Percentiles rank a stretch among this genome's conserved stretches.
phyloP scores from a whole-genome alignment of 2,888 invertebrate genomes.

The Cryptocephalus moraei region DNA sequence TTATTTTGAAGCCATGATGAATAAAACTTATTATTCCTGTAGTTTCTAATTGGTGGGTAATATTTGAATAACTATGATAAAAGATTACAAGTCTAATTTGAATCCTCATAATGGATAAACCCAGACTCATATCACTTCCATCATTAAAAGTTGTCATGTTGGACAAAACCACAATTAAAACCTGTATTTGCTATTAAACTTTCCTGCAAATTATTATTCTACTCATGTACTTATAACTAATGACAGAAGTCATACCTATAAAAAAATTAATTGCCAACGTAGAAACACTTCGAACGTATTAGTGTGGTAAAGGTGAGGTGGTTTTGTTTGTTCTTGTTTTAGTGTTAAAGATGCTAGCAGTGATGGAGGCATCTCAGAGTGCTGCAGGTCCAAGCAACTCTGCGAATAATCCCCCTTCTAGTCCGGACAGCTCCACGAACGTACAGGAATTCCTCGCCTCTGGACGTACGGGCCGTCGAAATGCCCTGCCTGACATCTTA shows the following conservation, averaged over 20 bases:
- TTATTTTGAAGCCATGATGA: too few relatives aligned
- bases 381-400: slow-evolving; percentile 20
- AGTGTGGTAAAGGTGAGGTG: background rate
- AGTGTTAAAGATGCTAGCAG: slow-evolving; percentile 39
- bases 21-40: too few relatives aligned
- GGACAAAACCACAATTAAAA: too few relatives aligned
- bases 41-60: too few relatives aligned
- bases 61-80: too few relatives aligned
- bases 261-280: background rate
- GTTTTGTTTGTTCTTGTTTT: slow-evolving; percentile 11
- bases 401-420: slow-evolving; percentile 16
- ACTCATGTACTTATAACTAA: too few relatives aligned
- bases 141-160: too few relatives aligned
- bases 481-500: slow-evolving; percentile 75
- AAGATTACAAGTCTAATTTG: too few relatives aligned
- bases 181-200: too few relatives aligned
- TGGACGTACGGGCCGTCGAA: slow-evolving; percentile 77
- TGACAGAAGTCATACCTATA: too few relatives aligned
- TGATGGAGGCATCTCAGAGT: slow-evolving; percentile 34
- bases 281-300: background rate
- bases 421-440: slow-evolving; percentile 15
- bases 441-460: slow-evolving; percentile 66
- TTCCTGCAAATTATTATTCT: background rate
- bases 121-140: too few relatives aligned
- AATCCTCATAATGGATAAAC: too few relatives aligned